Evolutionary conservation across 2,888 invertebrate genomes (phyloP).

Genomic region (Parnassius smintheus): DNA sequence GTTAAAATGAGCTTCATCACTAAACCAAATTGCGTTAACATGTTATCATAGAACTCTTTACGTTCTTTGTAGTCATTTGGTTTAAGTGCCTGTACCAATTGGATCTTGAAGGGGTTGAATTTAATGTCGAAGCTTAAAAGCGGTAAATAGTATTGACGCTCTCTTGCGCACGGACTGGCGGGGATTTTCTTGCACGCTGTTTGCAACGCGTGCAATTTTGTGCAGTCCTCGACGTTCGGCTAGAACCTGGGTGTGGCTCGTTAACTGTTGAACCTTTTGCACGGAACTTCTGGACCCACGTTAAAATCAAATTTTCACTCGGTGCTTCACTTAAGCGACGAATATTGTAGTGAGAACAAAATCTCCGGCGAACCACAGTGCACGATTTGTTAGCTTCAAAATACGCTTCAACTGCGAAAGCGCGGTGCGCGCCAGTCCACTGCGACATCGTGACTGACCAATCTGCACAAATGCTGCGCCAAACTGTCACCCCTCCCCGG

Average conservation of each 20-base stretch:
- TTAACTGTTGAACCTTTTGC: conserved; percentile 19
- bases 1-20: too few relatives aligned
- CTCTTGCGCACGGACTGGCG: too few relatives aligned
- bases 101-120: background rate
- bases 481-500: conserved; percentile 1
- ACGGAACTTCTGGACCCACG: conserved; percentile 25
- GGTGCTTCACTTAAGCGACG: conserved; percentile 21
- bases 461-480: conserved; percentile 1
- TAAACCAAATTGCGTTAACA: too few relatives aligned
- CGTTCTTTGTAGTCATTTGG: background rate
- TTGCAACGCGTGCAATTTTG: conserved; percentile 22
- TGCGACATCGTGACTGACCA: background rate
- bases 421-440: conserved; percentile 21
- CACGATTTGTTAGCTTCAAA: conserved; percentile 19
- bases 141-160: too few relatives aligned
- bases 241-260: conserved; percentile 32
- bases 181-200: background rate
- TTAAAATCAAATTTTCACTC: conserved; percentile 16
- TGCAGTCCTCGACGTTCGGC: conserved; percentile 29
- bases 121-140: background rate
- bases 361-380: conserved; percentile 29
- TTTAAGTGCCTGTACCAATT: background rate
- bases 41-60: background rate
- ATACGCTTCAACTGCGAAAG: conserved; percentile 11
- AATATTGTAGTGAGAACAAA: conserved; percentile 28